Percentiles rank a stretch among this genome's conserved stretches.
Evolutionary conservation across 1,140 invertebrate species (phyloP).

Genomic region (Sycobia sp.): DNA sequence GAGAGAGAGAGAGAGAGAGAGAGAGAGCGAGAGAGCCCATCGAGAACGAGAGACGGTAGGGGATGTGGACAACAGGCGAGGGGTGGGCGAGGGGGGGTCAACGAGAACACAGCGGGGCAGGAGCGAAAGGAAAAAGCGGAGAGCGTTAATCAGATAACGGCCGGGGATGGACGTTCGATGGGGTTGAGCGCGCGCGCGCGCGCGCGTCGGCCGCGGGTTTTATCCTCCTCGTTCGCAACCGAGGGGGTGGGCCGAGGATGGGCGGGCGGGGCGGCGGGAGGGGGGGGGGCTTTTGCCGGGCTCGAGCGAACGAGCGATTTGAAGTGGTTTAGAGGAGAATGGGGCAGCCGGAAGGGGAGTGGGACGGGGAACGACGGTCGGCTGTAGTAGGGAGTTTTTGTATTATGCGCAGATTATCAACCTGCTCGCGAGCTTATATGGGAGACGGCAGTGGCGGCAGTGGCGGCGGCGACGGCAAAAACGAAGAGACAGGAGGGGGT

Average conservation of each 20-base stretch:
- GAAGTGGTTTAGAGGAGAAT: conserved; percentile 48
- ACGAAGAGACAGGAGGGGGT: conserved; percentile 19
- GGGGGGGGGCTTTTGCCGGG: too few species aligned
- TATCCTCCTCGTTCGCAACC: too few species aligned
- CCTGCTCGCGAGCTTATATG: conserved; percentile 50
- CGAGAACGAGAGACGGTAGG: neutral
- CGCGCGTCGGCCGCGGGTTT: neutral
- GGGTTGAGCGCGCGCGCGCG: conserved; percentile 19
- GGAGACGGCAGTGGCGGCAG: conserved; percentile 28
- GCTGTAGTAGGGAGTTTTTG: conserved; percentile 50
- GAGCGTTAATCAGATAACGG: conserved; percentile 46
- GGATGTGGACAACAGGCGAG: neutral
- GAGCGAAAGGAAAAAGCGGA: neutral
- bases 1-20: too few species aligned
- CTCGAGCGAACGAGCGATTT: conserved; percentile 36
- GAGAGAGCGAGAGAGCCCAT: too few species aligned
- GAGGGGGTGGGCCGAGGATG: neutral
- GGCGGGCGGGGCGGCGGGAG: neutral
- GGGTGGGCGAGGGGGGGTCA: neutral
- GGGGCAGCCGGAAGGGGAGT: conserved; percentile 40
- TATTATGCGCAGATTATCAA: conserved; percentile 62
- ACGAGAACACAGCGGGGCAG: too few species aligned
- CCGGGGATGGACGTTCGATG: conserved; percentile 18
- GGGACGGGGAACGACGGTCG: conserved; percentile 1
- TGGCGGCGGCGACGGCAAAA: neutral